Conservation (phyloP, 2,888 invertebrate species). For the Tetanocera ferruginea region DNA sequence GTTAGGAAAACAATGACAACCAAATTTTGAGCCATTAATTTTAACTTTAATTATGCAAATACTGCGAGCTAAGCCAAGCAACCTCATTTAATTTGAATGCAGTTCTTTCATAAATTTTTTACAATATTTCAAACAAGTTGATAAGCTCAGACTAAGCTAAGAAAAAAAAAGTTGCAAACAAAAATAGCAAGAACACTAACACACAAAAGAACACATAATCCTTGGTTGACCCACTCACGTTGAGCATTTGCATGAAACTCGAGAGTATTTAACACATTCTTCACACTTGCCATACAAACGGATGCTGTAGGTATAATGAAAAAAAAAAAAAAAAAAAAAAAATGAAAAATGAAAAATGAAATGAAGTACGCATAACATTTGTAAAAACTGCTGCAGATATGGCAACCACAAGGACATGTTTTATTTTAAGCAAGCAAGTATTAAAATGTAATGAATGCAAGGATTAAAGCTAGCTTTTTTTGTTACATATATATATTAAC, state of each 20-base stretch:
- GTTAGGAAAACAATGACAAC: not conserved
- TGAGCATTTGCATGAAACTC: not conserved
- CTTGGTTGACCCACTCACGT: conserved; percentile 12
- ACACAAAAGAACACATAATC: conserved; percentile 2
- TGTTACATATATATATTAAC: no score
- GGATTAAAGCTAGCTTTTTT: no score
- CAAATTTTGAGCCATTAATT: no score
- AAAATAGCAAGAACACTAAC: not conserved
- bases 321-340: no score
- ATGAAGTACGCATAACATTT: not conserved
- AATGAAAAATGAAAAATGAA: no score
- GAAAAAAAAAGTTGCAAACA: not conserved
- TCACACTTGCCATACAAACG: not conserved
- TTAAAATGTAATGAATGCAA: not conserved
- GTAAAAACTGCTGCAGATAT: conserved; percentile 11
- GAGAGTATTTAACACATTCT: conserved; percentile 2
- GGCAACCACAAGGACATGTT: conserved; percentile 25
- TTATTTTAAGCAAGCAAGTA: conserved; percentile 12
- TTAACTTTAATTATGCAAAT: no score
- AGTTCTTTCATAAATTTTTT: not conserved
- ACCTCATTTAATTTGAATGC: not conserved
- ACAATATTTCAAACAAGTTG: not conserved
- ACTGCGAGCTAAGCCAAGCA: no score
- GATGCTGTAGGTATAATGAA: not conserved
- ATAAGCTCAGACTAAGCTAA: not conserved